Evolutionary conservation across 2,888 invertebrate species (phyloP), one percentile per base, ranked within the genome.

Genomic region (Trichogramma dendrolimi): DNA sequence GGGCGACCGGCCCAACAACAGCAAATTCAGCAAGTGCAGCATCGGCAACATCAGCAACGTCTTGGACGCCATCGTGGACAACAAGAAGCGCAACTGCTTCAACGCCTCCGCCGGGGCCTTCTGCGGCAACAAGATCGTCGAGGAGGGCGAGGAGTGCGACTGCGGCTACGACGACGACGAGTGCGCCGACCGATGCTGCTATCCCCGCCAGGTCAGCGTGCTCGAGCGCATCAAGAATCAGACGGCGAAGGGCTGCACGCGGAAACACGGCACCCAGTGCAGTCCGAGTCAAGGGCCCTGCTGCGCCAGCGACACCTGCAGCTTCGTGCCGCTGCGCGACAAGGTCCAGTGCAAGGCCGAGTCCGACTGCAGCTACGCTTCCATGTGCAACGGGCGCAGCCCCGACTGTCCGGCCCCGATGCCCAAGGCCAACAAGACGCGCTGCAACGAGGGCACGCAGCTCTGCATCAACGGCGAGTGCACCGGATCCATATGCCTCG

Each of bases 81-180:
- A 90, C 66, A 88, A 91, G 71, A 97, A 98, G 80, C 84, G 91
- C 54, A 96, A 97, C 81, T 98, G 97, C 75, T 94, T 99, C 80
- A 88, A 90, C 70, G 89, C 88, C n/a, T 89, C 91, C 58, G 90
- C 88, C 64, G 95, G 94, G 62, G 95, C 98, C 41, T 99, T 98
- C 86, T 99, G 99, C 80, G 99, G 99, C 60, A 99, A 99, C 81
- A 96, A 96, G 81, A 96, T 99, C 73, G 95, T 96, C 0, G 99
- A 99, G 79, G 91, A 89, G 40, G 96, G 94, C 54, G 99, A 99
- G 81, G 94, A 98, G 80, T 99, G 99, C 77, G 99, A 99, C 79
- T 96, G 95, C 74, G 95, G 95, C 39, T 98, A 95, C 78, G 91
- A 93, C 72, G 89, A 91, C 66, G 88, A 89, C 10, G 97, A 98